Evolutionary conservation across 2,113 vertebrate species (phyloP), one percentile per base, ranked within the genome.

Genomic region (Brachirus orientalis): DNA sequence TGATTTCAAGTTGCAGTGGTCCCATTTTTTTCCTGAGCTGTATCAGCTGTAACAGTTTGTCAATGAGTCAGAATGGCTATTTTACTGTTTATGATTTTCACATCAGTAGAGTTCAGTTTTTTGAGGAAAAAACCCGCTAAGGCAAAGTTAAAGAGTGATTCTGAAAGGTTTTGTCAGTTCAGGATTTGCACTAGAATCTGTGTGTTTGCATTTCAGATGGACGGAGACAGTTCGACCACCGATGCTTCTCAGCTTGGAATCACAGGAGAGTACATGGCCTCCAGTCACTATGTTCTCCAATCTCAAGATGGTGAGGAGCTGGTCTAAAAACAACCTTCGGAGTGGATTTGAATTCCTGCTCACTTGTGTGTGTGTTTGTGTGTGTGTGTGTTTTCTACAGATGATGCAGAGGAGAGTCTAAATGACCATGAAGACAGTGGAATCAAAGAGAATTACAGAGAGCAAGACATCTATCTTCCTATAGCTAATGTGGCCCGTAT

Each of bases 381-480:
- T 14, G 11, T 12, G 12, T 43, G 14, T 14, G 11, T 10, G 12
- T 43, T 20, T n/a, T 16, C 6, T 44, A 8, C 17, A 95, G 94
- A 94, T 43, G 94, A 95, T n/a, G 88, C 85, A 17, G 97, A 99
- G 3, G 97, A 98, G 82, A 94, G 92, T 72, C 91, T 99, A 90
- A 97, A 98, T 57, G 98, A 99, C 74, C 96, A 97, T 0, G 98
- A 99, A 52, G 98, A 99, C 46, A 91, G 96, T 9, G 95, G 97
- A 14, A 92, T 94, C 73, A 99, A 99, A 89, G 98, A 99, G 88
- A 96, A 96, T 87, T 98, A 96, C 86, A 89, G 98, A 92, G 98
- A 99, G 85, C 98, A 99, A 92, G 98, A 99, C 86, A 99, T 99
- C 60, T 99, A 99, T 55, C 96, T 99, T 74, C 98, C 98, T 14